Base-by-base conservation (phyloP, 2,797 vertebrate genomes). In the Leptatherina wallacei region DNA sequence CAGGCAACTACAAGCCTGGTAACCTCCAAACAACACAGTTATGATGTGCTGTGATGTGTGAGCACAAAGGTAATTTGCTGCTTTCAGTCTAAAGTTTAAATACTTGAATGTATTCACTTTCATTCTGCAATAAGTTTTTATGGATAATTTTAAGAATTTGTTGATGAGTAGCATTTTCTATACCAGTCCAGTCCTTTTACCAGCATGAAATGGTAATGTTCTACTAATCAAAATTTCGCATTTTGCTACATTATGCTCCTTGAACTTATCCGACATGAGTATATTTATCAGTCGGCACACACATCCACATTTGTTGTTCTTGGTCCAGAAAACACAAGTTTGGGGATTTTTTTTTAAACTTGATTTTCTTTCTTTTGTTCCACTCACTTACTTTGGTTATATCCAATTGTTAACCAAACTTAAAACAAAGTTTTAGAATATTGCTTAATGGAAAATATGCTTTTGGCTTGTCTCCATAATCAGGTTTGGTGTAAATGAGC, bases 11-110 rank as follows among this genome's bases (percentile, higher is more conserved):
- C 72, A 83, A 81, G 80, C 20, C 71, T 69, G 74, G 32, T 55
- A 83, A 65, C 80, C 78, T 68, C 78, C 62, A 74, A 90, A 87
- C 79, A 85, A 62, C 69, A 67, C 54, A 38, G 63, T 47, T 59
- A 24, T 49, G 67, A 73, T 80, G 67, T 81, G 69, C 59, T 56
- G 60, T 44, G 54, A 65, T 61, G 38, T 66, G 65, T 66, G 61
- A 47, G 69, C 61, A 56, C 67, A 64, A 32, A 4, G 58, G 38
- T 60, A 24, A 69, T 82, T 61, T 71, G 29, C 32, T 75, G 65
- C 24, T 40, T 65, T 70, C 61, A 36, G 40, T 42, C 62, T 60
- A 14, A 20, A 47, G 49, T 77, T 80, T 79, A 51, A 40, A 73
- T 68, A 30, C 42, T 56, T 51, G n/a, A 29, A 64, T 60, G 11